Conservation (phyloP, 2,888 invertebrate species). For the Euclidia mi region DNA sequence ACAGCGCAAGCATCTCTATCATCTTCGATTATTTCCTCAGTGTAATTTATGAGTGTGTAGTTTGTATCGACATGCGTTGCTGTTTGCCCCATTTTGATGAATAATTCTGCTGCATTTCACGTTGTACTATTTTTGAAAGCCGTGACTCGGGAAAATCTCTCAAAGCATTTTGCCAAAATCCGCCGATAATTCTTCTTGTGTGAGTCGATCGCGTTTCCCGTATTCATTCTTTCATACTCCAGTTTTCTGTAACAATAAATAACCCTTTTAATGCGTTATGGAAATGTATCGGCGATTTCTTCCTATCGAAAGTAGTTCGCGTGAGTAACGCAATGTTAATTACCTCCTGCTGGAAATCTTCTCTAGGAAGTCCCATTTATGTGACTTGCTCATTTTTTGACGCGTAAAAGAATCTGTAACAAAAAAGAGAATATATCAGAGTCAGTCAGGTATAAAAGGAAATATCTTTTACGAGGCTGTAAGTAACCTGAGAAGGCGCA, state of each 20-base stretch:
- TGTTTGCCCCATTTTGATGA: slow-evolving; percentile 80
- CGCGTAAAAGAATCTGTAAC: slow-evolving; percentile 75
- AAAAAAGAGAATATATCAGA: slow-evolving; percentile 64
- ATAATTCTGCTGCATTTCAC: slow-evolving; percentile 74
- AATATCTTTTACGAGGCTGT: slow-evolving; percentile 40
- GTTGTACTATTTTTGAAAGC: slow-evolving; percentile 61
- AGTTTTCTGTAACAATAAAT: slow-evolving; percentile 79
- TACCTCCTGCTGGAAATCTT: slow-evolving; percentile 72
- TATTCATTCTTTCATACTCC: slow-evolving; percentile 69
- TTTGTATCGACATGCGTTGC: slow-evolving; percentile 75
- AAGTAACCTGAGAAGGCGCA: slow-evolving; percentile 10
- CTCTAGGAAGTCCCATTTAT: slow-evolving; percentile 73
- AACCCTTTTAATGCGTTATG: slow-evolving; percentile 53
- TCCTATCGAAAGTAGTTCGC: background rate
- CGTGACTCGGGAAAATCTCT: slow-evolving; percentile 51
- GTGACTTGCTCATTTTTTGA: slow-evolving; percentile 76
- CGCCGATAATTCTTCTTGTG: slow-evolving; percentile 63
- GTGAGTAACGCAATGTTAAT: slow-evolving; percentile 47
- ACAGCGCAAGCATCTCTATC: slow-evolving; percentile 83
- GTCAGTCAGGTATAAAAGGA: slow-evolving; percentile 51
- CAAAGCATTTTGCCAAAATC: slow-evolving; percentile 57
- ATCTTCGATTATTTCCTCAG: slow-evolving; percentile 72
- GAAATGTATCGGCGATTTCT: slow-evolving; percentile 41
- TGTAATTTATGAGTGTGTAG: slow-evolving; percentile 73
- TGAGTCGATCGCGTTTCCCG: no score